Base-by-base conservation (phyloP, 2,797 vertebrate species). In the Phylloscopus collybita region DNA sequence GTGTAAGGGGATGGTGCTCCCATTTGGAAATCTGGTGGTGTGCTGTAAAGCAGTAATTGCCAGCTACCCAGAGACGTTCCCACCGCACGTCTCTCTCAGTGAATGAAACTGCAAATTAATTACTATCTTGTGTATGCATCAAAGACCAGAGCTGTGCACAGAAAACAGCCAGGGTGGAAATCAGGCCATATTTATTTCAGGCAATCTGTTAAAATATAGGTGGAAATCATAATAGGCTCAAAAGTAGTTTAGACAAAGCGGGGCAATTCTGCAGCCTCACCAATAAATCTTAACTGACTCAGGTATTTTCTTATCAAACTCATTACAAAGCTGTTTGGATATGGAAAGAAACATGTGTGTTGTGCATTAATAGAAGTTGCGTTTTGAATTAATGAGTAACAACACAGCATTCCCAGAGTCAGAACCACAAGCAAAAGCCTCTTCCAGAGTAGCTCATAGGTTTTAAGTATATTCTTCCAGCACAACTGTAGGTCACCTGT, bases 31-130 rank as follows among this genome's bases (percentile, higher is more conserved):
- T 75, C 92, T 88, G 70, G 88, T 93, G 92, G 57, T 87, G 84
- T 36, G 70, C 84, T 87, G 81, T 83, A 83, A 80, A 96, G 53
- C 80, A 45, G 83, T 95, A 95, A 96, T 94, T 96, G 95, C 92
- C 69, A n/a, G 88, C 94, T 80, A 73, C 91, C 95, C 88, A 70
- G 93, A 95, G 96, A 95, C 9, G 0, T 57, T 86, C 90, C 94
- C 90, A 85, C 86, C 22, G 50, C 72, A n/a, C 10, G 6, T 93
- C 86, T 93, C 88, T 92, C 90, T 60, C 20, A 62, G 54, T 80
- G 84, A 93, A 94, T 89, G 89, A 92, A 95, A 70, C 86, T 90
- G 81, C 75, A 93, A 86, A 96, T 96, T 96, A 96, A 96, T 96
- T 96, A 97, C 93, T 91, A 73, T 92, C 86, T 95, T 91, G 54